phyloP scores from a whole-genome alignment of 2,797 vertebrate genomes.

The Gorsachius magnificus region DNA sequence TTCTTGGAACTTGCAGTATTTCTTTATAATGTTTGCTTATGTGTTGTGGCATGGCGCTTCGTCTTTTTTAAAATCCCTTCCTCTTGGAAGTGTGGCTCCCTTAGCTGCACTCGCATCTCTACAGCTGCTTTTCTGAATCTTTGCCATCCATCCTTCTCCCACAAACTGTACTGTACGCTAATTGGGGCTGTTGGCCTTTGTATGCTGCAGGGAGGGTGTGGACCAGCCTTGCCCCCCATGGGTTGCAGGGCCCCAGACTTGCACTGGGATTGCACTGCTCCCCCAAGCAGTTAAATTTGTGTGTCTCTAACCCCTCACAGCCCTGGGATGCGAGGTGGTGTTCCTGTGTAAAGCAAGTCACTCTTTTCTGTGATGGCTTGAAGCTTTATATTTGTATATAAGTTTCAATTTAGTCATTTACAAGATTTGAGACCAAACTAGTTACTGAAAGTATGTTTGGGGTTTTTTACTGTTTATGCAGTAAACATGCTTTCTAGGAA shows the following conservation, averaged over 20 bases:
- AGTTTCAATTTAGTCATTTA: background rate
- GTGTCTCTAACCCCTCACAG: background rate
- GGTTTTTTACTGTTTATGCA: background rate
- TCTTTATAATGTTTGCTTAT: background rate
- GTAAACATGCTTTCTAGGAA: background rate
- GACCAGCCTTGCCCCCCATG: background rate
- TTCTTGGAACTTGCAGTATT: background rate
- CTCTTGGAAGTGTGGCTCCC: background rate
- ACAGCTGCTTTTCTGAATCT: background rate
- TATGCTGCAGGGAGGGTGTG: background rate
- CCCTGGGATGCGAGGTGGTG: background rate
- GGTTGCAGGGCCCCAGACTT: background rate
- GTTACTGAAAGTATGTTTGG: background rate
- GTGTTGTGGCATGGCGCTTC: background rate
- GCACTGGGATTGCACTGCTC: background rate
- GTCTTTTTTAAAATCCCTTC: background rate
- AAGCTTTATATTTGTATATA: background rate
- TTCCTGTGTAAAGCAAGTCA: background rate
- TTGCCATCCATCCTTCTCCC: background rate
- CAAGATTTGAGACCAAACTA: background rate
- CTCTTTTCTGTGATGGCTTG: background rate
- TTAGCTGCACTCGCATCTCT: background rate
- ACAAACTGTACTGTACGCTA: rapidly evolving
- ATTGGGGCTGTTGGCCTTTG: background rate
- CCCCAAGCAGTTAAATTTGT: background rate